A percentile compares a stretch with the other conserved stretches of the same genome.
phyloP scores from a whole-genome alignment of 2,113 vertebrate species.

The Entelurus aequoreus region DNA sequence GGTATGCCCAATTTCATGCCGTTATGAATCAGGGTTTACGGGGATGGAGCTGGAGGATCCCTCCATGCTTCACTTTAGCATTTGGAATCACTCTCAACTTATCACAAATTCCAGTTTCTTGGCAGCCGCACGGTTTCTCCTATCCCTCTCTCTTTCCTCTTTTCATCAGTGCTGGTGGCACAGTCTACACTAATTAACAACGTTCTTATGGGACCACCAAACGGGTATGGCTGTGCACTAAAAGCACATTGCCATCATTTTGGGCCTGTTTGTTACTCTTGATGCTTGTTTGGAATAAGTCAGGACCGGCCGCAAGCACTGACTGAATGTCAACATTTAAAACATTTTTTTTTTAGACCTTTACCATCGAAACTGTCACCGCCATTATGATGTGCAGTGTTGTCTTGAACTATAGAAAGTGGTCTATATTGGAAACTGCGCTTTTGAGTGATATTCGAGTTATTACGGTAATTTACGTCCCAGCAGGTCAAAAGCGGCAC shows the following conservation, averaged over 20 bases:
- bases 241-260: constrained; percentile 52
- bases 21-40: constrained; percentile 52
- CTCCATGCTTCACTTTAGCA: constrained; percentile 69
- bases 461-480: no score
- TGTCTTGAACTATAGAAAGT: no score
- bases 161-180: constrained; percentile 83
- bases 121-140: constrained; percentile 76
- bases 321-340: not conserved
- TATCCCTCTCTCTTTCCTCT: constrained; percentile 44
- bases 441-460: no score
- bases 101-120: constrained; percentile 82
- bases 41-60: constrained; percentile 73
- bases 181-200: constrained; percentile 88
- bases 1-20: constrained; percentile 18
- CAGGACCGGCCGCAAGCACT: constrained; percentile 5
- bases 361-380: no score
- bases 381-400: no score
- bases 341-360: no score
- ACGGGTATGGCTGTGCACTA: constrained; percentile 81
- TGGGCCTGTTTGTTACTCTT: constrained; percentile 14
- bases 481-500: no score
- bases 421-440: no score
- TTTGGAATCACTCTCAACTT: constrained; percentile 79
- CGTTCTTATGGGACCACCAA: constrained; percentile 75
- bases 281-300: not conserved